phyloP scores from a whole-genome alignment of 2,888 invertebrate genomes.

The Pachydiplax longipennis region DNA sequence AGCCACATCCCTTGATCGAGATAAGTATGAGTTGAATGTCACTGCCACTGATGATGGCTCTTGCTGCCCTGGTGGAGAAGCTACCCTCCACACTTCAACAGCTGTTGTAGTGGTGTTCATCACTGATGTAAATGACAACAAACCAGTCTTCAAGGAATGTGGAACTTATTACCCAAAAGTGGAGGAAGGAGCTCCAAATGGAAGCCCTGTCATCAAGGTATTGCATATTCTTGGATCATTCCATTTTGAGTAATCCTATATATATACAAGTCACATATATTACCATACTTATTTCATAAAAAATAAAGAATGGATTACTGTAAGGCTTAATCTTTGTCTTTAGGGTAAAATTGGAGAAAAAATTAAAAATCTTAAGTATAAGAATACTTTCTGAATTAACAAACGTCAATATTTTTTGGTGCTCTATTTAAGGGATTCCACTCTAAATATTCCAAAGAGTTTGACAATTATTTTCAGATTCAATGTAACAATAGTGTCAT shows the following conservation, averaged over 20 bases:
- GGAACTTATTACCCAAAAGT: constrained; percentile 92
- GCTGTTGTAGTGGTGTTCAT: constrained; percentile 96
- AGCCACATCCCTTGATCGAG: constrained; percentile 85
- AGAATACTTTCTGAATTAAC: neutral
- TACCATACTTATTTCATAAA: too few relatives aligned
- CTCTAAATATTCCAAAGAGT: too few relatives aligned
- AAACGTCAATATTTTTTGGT: too few relatives aligned
- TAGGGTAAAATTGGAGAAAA: too few relatives aligned
- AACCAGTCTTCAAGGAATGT: constrained; percentile 94
- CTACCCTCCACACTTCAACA: constrained; percentile 89
- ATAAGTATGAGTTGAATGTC: constrained; percentile 95
- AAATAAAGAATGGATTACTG: too few relatives aligned
- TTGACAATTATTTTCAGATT: too few relatives aligned
- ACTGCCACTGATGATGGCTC: constrained; percentile 98
- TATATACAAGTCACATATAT: too few relatives aligned
- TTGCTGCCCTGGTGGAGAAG: constrained; percentile 90
- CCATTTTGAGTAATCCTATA: too few relatives aligned
- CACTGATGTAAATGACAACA: constrained; percentile 96
- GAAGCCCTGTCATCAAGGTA: constrained; percentile 91
- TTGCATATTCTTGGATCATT: neutral
- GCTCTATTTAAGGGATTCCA: too few relatives aligned
- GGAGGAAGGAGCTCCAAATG: constrained; percentile 92
- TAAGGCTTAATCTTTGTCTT: too few relatives aligned
- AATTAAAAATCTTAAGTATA: neutral
- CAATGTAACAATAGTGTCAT: too few relatives aligned